Base-by-base conservation (phyloP, 2,113 vertebrate species). In the Danionella cerebrum region DNA sequence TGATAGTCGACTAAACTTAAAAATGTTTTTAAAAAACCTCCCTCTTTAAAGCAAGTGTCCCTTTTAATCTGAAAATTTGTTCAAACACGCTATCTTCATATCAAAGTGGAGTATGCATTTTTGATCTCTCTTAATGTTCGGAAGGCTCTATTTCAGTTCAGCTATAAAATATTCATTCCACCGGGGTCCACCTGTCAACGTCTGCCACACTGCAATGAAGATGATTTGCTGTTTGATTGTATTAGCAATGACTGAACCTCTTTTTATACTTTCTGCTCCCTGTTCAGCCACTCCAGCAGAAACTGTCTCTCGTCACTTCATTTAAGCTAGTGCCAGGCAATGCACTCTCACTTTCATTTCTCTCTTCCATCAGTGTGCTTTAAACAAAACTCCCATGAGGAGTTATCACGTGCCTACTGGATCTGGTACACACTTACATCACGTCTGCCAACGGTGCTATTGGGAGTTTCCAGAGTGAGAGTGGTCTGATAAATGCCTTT, bases 241-340 rank as follows among this genome's bases (percentile, higher is more conserved):
- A 29, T 31, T 60, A 29, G 8, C 33, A 33, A 33, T 72, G 54
- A 51, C 31, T 38, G 39, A 39, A 57, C 70, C 71, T 74, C 67
- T 42, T 35, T 52, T 58, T 45, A 64, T 70, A 50, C 70, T 74
- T 73, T 5, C 31, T 72, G 73, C 75, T 55, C 21, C 39, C 21
- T 70, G n/a, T 62, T 69, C 27, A 11, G 14, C 33, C 21, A 51
- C 38, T 51, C 35, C 45, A 6, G 31, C 29, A 47, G 54, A 2
- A 62, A 62, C 14, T 16, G 29, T 1, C 2, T 14, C 59, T 58
- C 48, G 57, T 53, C 59, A 64, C 24, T 64, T 44, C 50, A 10
- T 36, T n/a, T 38, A 41, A 74, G 38, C 11, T 5, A 57, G 52
- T 7, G 12, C 42, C n/a, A 35, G 35, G 42, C 29, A 44, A 35